Evolutionary conservation across 2,797 vertebrate species (phyloP).

Genomic region (Gambusia yucatana): DNA sequence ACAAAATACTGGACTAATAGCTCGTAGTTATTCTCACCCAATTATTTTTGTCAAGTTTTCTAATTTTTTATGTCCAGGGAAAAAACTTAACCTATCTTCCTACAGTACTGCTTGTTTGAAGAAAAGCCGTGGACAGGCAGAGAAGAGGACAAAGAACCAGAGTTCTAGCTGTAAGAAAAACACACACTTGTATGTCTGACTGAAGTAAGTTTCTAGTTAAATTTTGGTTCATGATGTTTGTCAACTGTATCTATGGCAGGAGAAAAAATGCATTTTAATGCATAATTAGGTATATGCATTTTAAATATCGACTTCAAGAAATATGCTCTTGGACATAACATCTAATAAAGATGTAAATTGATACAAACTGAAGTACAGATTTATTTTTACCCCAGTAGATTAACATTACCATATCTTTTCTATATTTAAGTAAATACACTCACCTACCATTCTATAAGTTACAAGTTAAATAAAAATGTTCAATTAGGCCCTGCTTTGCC

Average conservation of each 20-base stretch:
- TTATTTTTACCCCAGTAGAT: not conserved
- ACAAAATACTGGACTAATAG: constrained; percentile 7
- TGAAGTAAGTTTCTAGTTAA: not conserved
- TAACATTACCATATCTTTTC: not conserved
- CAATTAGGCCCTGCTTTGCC: not conserved
- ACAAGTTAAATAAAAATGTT: not conserved
- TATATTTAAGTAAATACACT: not conserved
- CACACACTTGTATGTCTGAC: not conserved
- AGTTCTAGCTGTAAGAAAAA: not conserved
- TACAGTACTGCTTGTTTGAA: not conserved
- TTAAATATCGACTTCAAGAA: not conserved
- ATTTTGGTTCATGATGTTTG: not conserved
- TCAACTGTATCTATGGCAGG: not conserved
- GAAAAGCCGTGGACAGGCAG: too few species aligned
- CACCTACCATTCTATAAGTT: not conserved
- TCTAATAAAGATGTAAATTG: not conserved
- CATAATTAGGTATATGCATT: not conserved
- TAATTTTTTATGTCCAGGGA: not conserved
- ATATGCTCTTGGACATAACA: not conserved
- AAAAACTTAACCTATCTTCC: not conserved
- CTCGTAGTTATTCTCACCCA: not conserved
- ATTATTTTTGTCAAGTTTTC: not conserved
- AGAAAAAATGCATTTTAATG: not conserved
- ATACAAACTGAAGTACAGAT: not conserved
- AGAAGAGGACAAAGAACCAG: not conserved